Conservation (phyloP, 2,797 vertebrate species). For the Danio aesculapii region DNA sequence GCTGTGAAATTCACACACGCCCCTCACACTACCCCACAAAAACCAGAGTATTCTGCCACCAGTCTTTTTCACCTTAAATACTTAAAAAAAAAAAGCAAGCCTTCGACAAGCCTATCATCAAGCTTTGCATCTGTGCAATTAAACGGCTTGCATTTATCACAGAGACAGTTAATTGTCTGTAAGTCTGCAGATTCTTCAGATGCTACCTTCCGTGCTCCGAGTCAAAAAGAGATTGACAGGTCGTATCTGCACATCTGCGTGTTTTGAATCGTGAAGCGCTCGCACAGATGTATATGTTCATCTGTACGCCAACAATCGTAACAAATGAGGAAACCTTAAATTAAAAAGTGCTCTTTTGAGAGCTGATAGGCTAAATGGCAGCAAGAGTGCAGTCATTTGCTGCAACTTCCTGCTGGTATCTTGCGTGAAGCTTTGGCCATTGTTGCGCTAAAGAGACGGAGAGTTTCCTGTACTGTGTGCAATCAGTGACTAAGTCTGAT, state of each 20-base stretch:
- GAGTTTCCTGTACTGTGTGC: conserved; percentile 60
- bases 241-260: conserved; percentile 59
- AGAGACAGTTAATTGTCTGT: conserved; percentile 48
- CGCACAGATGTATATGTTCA: conserved; percentile 54
- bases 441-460: conserved; percentile 56
- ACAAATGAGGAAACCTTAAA: conserved; percentile 39
- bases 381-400: conserved; percentile 50
- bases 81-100: conserved; percentile 21
- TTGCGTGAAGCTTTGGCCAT: conserved; percentile 47
- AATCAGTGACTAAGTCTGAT: conserved; percentile 55
- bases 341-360: conserved; percentile 34
- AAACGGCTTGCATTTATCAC: conserved; percentile 57
- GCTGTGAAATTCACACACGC: conserved; percentile 61
- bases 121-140: conserved; percentile 55
- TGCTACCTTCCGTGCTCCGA: conserved; percentile 47
- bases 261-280: conserved; percentile 54
- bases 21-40: conserved; percentile 55
- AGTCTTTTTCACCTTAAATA: conserved; percentile 54
- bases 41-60: conserved; percentile 57
- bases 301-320: conserved; percentile 26
- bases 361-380: conserved; percentile 27
- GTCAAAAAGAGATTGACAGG: conserved; percentile 47
- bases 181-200: conserved; percentile 50
- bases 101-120: conserved; percentile 45
- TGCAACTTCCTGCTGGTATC: conserved; percentile 53